Conservation (phyloP, 2,888 invertebrate genomes). For the Orthosia gracilis region DNA sequence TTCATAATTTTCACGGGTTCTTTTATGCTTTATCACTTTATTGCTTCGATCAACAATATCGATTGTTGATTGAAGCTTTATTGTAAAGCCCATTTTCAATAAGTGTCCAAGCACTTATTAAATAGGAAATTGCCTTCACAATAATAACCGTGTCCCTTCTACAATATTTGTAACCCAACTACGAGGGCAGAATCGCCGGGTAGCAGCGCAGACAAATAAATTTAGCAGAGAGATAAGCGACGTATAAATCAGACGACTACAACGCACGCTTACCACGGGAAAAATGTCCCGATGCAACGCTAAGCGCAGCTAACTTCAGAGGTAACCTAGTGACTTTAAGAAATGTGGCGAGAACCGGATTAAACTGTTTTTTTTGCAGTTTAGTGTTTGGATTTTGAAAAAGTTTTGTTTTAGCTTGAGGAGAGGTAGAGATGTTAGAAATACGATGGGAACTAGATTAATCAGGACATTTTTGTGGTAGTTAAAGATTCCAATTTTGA, state of each 20-base stretch:
- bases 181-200: constrained; percentile 81
- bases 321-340: constrained; percentile 65
- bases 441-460: too few species aligned
- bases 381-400: constrained; percentile 16
- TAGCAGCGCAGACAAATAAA: constrained; percentile 89
- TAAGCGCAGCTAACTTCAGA: constrained; percentile 40
- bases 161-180: constrained; percentile 49
- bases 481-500: too few species aligned
- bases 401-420: background rate
- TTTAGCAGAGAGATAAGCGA: constrained; percentile 88
- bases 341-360: constrained; percentile 36
- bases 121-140: background rate
- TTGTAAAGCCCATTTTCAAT: too few species aligned
- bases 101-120: too few species aligned
- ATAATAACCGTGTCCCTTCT: constrained; percentile 65
- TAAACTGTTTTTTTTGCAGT: constrained; percentile 9
- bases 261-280: constrained; percentile 75
- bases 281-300: constrained; percentile 70
- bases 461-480: too few species aligned
- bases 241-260: constrained; percentile 85
- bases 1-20: too few species aligned
- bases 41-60: too few species aligned
- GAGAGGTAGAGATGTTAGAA: too few species aligned
- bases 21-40: too few species aligned
- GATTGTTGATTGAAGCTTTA: too few species aligned